Conservation (phyloP, 1,140 invertebrate genomes). For the Tetranychus cinnabarinus region DNA sequence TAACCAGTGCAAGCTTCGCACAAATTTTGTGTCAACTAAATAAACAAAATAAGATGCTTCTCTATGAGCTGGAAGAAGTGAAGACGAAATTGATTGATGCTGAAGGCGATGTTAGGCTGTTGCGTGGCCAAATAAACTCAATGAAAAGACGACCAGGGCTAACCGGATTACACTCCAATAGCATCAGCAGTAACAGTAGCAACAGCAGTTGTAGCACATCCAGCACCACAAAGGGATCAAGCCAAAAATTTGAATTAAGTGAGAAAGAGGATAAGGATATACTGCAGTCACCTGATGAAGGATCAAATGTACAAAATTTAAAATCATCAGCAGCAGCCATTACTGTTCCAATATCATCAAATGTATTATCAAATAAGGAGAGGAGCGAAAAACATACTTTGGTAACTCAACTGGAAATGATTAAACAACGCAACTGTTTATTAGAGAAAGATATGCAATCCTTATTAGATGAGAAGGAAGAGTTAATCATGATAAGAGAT, state of each 20-base stretch:
- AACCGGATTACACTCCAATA: background rate
- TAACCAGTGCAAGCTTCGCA: constrained; percentile 9
- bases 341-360: background rate
- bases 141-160: background rate
- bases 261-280: background rate
- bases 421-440: constrained; percentile 19
- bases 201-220: too few relatives aligned
- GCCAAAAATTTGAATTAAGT: background rate
- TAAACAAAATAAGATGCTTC: constrained; percentile 38
- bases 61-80: constrained; percentile 39
- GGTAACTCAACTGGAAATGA: constrained; percentile 5
- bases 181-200: too few relatives aligned
- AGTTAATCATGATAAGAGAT: constrained; percentile 50
- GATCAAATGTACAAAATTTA: background rate
- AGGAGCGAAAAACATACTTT: background rate
- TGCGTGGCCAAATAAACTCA: constrained; percentile 3
- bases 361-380: too few relatives aligned
- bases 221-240: too few relatives aligned
- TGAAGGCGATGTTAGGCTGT: constrained; percentile 20
- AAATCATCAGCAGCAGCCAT: background rate
- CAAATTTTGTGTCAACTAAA: constrained; percentile 29
- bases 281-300: background rate
- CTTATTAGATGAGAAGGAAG: constrained; percentile 63
- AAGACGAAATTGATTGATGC: constrained; percentile 43
- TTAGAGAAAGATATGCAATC: constrained; percentile 43